Conservation (phyloP, 2,797 vertebrate genomes). For the Podarcis siculus region DNA sequence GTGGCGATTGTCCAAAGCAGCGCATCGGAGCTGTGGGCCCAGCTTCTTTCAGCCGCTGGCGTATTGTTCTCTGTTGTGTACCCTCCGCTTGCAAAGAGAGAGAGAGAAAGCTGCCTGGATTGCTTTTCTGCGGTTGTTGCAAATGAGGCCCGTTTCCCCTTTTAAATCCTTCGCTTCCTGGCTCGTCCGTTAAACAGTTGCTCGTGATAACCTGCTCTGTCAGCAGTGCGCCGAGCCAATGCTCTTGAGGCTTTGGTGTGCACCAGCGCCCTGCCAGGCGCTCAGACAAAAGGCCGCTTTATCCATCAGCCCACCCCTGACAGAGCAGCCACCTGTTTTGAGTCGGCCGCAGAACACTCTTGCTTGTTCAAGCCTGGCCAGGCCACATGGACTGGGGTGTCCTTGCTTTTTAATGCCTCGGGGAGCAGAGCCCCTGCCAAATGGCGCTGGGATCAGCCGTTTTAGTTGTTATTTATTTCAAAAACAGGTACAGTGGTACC, state of each 20-base stretch:
- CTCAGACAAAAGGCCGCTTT: slow-evolving; percentile 1
- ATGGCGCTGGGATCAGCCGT: background rate
- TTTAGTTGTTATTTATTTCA: too few relatives aligned
- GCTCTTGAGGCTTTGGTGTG: background rate
- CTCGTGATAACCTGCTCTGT: background rate
- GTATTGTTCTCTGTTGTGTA: background rate
- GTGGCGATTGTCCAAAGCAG: background rate
- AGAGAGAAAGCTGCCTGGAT: background rate
- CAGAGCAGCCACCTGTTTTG: background rate
- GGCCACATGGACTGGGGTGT: background rate
- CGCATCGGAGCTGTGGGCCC: too few relatives aligned
- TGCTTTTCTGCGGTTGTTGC: background rate
- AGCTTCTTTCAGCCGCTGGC: background rate
- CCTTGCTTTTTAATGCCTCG: background rate
- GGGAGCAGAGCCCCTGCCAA: background rate
- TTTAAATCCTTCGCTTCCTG: background rate
- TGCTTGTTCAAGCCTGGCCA: too few relatives aligned
- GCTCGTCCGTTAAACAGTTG: background rate
- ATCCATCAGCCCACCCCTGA: background rate
- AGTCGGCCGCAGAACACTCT: background rate
- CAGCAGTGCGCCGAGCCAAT: background rate
- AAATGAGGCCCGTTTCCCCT: background rate
- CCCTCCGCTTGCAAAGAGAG: background rate
- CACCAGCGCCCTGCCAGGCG: background rate
- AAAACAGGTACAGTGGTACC: too few relatives aligned